Percentiles rank a stretch among this genome's conserved stretches.
phyloP scores from a whole-genome alignment of 2,113 vertebrate genomes.

The Amblyopsis rosae region DNA sequence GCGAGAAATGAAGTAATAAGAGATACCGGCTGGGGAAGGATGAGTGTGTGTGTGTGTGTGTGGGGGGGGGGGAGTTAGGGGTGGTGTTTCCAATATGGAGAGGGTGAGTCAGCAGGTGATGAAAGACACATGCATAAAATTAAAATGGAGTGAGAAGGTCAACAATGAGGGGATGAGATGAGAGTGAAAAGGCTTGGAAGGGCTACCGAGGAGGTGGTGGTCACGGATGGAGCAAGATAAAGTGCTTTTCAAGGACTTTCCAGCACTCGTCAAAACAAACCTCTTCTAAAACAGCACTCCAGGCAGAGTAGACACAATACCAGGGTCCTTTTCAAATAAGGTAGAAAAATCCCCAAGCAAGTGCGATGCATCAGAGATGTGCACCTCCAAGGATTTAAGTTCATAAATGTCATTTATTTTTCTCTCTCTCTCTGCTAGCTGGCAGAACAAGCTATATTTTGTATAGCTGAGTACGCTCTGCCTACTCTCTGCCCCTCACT shows the following conservation, averaged over 20 bases:
- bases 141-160: slow-evolving; percentile 49
- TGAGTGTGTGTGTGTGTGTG: background rate
- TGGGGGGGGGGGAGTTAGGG: slow-evolving; percentile 2
- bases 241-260: slow-evolving; percentile 61
- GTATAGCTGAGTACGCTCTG: slow-evolving; percentile 12
- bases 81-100: slow-evolving; percentile 22
- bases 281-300: slow-evolving; percentile 29
- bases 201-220: slow-evolving; percentile 36
- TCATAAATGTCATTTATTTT: slow-evolving; percentile 15
- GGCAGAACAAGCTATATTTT: slow-evolving; percentile 26
- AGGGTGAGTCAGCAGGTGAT: slow-evolving; percentile 63
- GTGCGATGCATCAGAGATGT: slow-evolving; percentile 45
- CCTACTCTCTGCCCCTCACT: background rate
- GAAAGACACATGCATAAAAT: slow-evolving; percentile 44
- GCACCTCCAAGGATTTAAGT: slow-evolving; percentile 23
- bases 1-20: slow-evolving; percentile 21
- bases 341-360: slow-evolving; percentile 2
- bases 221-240: slow-evolving; percentile 41
- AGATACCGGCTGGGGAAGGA: slow-evolving; percentile 5
- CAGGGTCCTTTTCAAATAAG: slow-evolving; percentile 35
- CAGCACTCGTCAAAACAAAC: slow-evolving; percentile 10
- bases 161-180: slow-evolving; percentile 48
- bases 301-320: slow-evolving; percentile 32
- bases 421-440: slow-evolving; percentile 14
- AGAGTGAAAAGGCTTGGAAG: slow-evolving; percentile 36